Conservation (phyloP, 2,888 invertebrate genomes). For the Xylota segnis region DNA sequence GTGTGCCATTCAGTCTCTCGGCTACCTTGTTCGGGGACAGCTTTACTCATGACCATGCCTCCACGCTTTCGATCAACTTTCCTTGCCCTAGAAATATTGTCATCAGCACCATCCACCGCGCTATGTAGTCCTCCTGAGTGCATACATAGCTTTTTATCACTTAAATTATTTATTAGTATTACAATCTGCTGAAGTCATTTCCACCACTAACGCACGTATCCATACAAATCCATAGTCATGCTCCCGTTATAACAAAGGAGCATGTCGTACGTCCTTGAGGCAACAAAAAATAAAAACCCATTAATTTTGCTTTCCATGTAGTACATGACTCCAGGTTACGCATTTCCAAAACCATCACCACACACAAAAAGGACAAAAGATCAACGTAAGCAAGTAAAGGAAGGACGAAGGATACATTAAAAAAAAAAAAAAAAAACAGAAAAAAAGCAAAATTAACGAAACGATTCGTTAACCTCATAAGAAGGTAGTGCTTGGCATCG, state of each 20-base stretch:
- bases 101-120: too few species aligned
- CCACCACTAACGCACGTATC: background rate
- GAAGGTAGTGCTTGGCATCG: slow-evolving; percentile 37
- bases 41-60: too few species aligned
- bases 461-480: slow-evolving; percentile 63
- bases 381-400: background rate
- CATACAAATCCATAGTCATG: background rate
- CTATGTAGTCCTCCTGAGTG: too few species aligned
- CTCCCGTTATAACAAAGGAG: background rate
- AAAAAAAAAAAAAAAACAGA: background rate
- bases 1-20: too few species aligned
- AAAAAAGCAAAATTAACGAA: slow-evolving; percentile 47
- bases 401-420: background rate
- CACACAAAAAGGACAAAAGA: slow-evolving; percentile 20
- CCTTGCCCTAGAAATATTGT: too few species aligned
- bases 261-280: background rate
- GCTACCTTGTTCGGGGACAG: too few species aligned
- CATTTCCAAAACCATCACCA: slow-evolving; percentile 30
- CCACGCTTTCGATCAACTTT: too few species aligned
- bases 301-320: slow-evolving; percentile 2
- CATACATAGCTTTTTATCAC: too few species aligned
- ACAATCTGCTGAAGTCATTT: too few species aligned
- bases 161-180: too few species aligned
- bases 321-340: slow-evolving; percentile 11
- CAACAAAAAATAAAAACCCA: slow-evolving; percentile 1